Evolutionary conservation across 1,140 invertebrate species (phyloP), one percentile per base, ranked within the genome.

Genomic region (Ladona fulva): DNA sequence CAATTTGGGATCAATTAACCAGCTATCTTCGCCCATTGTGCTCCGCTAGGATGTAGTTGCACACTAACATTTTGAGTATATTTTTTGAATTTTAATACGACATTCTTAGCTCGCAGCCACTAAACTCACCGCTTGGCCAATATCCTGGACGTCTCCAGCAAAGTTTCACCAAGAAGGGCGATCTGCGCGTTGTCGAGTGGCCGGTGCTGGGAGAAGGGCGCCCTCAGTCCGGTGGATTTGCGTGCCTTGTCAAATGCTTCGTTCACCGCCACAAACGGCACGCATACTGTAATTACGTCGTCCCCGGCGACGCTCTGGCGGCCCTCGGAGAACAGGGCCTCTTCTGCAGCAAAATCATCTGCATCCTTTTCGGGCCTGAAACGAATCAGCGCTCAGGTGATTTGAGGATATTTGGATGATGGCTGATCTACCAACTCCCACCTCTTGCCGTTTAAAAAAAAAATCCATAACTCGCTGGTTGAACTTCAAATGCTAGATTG

Each of bases 71-170:
- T n/a, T n/a, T n/a, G n/a, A n/a, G n/a, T n/a, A n/a, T n/a, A n/a
- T n/a, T n/a, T n/a, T n/a, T n/a, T n/a, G n/a, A n/a, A n/a, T n/a
- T n/a, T n/a, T n/a, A n/a, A n/a, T n/a, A n/a, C n/a, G n/a, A n/a
- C n/a, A 37, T 37, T 37, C 29, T 37, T 37, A 1, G 29, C 8
- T 8, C 1, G 8, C 3, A 37, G 29, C 1, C 3, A 37, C 3
- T 66, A 12, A 19, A 66, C 52, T 66, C 52, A 66, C 52, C 14
- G 16, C 14, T 22, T 66, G n/a, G 52, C 14, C n/a, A 66, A 66
- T 66, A 66, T 66, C 52, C 52, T 66, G n/a, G 52, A 66, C n/a
- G 52, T 66, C n/a, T 66, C 52, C 52, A 66, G 52, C 16, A 66
- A 22, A 12, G 52, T 66, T 12, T 66, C 52, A 3, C 52, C 52